A percentile compares a stretch with the other conserved stretches of the same genome.
phyloP scores from a whole-genome alignment of 2,888 invertebrate species.

The Agrochola circellaris region DNA sequence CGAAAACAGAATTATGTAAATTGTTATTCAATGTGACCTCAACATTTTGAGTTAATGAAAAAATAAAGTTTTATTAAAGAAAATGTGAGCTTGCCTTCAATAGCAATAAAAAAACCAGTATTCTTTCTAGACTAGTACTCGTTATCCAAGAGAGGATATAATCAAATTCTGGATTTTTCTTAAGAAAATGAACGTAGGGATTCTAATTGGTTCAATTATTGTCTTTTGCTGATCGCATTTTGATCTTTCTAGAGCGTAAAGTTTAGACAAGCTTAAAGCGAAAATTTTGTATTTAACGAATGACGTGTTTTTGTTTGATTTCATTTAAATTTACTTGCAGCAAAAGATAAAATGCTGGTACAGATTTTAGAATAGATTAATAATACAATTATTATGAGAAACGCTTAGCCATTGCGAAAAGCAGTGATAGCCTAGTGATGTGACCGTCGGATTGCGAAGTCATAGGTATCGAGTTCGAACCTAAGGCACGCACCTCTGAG shows the following conservation, averaged over 20 bases:
- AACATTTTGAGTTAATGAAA: neutral
- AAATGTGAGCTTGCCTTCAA: slow-evolving; percentile 3
- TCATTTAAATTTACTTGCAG: neutral
- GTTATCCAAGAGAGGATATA: slow-evolving; percentile 31
- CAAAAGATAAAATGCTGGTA: neutral
- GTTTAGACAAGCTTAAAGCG: neutral
- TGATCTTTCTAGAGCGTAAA: neutral
- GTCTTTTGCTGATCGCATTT: slow-evolving; percentile 3
- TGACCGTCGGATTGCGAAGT: too few relatives aligned
- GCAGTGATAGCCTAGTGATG: too few relatives aligned
- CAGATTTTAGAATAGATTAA: neutral
- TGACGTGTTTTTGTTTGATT: neutral
- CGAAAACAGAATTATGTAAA: slow-evolving; percentile 12
- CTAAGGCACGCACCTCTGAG: too few relatives aligned
- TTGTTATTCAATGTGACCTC: slow-evolving; percentile 27
- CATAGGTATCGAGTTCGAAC: too few relatives aligned
- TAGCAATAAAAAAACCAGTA: neutral
- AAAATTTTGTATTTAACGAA: neutral
- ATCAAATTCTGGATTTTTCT: slow-evolving; percentile 26
- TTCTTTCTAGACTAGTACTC: slow-evolving; percentile 4
- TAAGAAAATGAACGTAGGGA: slow-evolving; percentile 1
- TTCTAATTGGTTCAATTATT: slow-evolving; percentile 12
- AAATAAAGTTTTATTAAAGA: slow-evolving; percentile 7
- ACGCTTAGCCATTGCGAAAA: too few relatives aligned
- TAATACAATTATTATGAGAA: neutral